Percentiles rank a stretch among this genome's conserved stretches.
Conservation (phyloP, 2,888 invertebrate species). For the Pseudolycoriella hygida region DNA sequence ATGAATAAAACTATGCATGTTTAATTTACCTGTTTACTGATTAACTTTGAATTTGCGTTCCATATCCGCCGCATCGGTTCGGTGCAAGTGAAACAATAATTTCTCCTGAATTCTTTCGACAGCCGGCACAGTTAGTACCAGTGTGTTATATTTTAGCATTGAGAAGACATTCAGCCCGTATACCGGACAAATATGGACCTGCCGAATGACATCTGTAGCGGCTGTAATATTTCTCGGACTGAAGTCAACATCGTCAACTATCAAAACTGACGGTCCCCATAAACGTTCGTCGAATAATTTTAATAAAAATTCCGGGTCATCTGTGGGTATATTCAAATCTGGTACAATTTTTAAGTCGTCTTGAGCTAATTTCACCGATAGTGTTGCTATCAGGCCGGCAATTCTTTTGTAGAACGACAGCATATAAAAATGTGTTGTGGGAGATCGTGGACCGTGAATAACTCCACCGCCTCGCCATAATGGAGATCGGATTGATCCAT, state of each 20-base stretch:
- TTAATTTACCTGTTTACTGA: conserved; percentile 30
- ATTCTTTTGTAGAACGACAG: conserved; percentile 60
- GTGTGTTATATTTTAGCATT: conserved; percentile 89
- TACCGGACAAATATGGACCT: conserved; percentile 86
- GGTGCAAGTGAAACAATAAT: conserved; percentile 48
- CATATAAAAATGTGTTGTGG: conserved; percentile 87
- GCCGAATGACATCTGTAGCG: conserved; percentile 59
- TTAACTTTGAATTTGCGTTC: conserved; percentile 37
- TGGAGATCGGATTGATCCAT: conserved; percentile 84
- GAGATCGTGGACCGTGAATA: conserved; percentile 81
- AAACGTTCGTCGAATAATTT: conserved; percentile 66
- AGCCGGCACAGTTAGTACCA: conserved; percentile 72
- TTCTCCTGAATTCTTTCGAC: conserved; percentile 69
- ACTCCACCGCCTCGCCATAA: conserved; percentile 69
- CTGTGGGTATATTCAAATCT: conserved; percentile 67
- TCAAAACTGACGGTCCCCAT: conserved; percentile 93
- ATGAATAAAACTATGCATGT: not conserved
- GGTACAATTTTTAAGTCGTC: conserved; percentile 88
- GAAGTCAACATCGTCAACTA: conserved; percentile 74
- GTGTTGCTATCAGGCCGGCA: conserved; percentile 59
- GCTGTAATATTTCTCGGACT: conserved; percentile 76
- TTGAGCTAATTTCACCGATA: conserved; percentile 86
- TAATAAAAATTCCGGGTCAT: conserved; percentile 57
- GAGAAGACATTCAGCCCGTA: conserved; percentile 93
- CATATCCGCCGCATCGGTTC: conserved; percentile 32